Evolutionary conservation across 2,888 invertebrate genomes (phyloP), one percentile per base, ranked within the genome.

Genomic region (Gymnoscelis rufifasciata): DNA sequence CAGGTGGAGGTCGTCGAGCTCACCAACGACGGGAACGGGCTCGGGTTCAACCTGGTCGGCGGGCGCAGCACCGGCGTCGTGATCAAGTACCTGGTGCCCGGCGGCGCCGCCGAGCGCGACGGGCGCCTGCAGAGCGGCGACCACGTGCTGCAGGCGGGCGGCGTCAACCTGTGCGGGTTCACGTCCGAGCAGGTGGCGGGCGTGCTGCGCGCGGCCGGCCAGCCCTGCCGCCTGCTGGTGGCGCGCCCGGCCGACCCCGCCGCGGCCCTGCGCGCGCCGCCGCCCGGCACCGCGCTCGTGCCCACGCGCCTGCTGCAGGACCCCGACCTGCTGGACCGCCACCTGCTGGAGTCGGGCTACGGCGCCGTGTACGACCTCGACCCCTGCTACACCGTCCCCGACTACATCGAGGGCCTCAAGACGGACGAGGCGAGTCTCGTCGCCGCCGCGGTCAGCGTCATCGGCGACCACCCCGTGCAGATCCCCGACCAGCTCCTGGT

Each of bases 1-100:
- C 98, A 99, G 91, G 97, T 99, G 82, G 99, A 99, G 93, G 96
- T 98, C 71, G 97, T 99, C 83, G 98, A 99, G 88, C 92, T 99
- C 68, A 92, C 95, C 64, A 99, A 99, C 86, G 98, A 99, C 91
- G 98, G 98, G 63, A 95, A 97, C 70, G 98, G 98, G 43, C 92
- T 99, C 66, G 99, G 99, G 56, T 99, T 99, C 87, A 99, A 99
- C 64, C 95, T 99, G 72, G 98, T 99, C 65, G 99, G 99, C 59
- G 97, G 97, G 29, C 93, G 97, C 57, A 98, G 97, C 83, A 99
- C 99, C 27, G 99, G 99, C 27, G 99, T 99, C 47, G 98, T 99
- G 48, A 97, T 99, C 66, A 99, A 99, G 87, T 97, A 97, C 56
- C 95, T 99, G 57, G 90, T 98, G 47, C 98, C 98, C 4, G 99